Evolutionary conservation across 2,888 invertebrate genomes (phyloP), one percentile per base, ranked within the genome.

Genomic region (Phortica magna): DNA sequence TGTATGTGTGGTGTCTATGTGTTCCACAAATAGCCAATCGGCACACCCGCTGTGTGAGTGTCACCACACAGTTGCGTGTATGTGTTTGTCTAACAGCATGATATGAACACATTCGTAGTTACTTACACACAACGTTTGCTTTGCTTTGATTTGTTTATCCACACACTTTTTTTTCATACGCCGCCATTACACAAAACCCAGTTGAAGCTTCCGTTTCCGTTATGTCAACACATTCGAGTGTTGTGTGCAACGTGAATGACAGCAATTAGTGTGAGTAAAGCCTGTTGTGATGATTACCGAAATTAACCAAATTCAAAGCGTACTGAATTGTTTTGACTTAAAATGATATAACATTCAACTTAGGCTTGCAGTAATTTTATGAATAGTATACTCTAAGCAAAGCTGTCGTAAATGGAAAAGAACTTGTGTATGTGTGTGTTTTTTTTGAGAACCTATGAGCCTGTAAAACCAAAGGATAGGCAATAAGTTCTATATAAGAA

Each of bases 141-240:
- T 65, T 74, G 77, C 76, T 1, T n/a, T n/a, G 14, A 9, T 10
- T 65, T 31, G 22, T 72, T 77, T 72, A 41, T 31, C 19, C 74
- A 67, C 78, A 55, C 64, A 64, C 22, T 76, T 74, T 55, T 19
- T 19, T 17, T 42, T 14, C 48, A 48, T 68, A 9, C 9, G 48
- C 7, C 14, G 48, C 7, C 42, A 76, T 73, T 76, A 68, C 55
- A 70, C 80, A 72, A 77, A 31, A 77, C 79, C 80, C 65, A 68
- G 77, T 76, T 73, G 65, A 55, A 74, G 79, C 75, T 53, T 68
- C 73, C 75, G 79, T 48, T 75, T 67, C 74, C 55, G 74, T 68
- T 75, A 42, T 53, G 31, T 31, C 55, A 57, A 22, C 73, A 42
- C 43, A 55, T 31, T 31, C 31, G 22, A 10, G 19, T 19, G 64